A percentile compares a stretch with the other conserved stretches of the same genome.
Conservation (phyloP, 2,797 vertebrate species). For the Diplodus sargus region DNA sequence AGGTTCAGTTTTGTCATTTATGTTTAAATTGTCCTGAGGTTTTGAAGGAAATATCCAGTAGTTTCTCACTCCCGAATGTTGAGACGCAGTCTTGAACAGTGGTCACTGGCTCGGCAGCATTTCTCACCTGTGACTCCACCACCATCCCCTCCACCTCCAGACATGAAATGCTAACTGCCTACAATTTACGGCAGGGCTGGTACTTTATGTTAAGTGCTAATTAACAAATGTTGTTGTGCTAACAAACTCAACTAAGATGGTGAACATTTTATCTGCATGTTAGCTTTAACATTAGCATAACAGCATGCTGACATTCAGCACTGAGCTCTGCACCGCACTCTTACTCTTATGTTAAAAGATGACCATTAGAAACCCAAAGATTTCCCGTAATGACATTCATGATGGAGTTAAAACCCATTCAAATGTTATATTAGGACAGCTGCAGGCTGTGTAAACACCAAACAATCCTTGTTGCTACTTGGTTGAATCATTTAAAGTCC, state of each 20-base stretch:
- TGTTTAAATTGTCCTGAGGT: too few species aligned
- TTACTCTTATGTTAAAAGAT: constrained; percentile 9
- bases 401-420: constrained; percentile 9
- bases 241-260: background rate
- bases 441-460: constrained; percentile 21
- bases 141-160: too few species aligned
- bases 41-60: too few species aligned
- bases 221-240: background rate
- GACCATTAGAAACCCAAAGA: constrained; percentile 18
- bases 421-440: background rate
- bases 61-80: too few species aligned
- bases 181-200: too few species aligned
- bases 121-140: too few species aligned
- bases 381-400: background rate
- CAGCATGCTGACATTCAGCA: background rate
- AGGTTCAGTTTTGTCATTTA: too few species aligned
- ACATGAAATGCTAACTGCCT: too few species aligned
- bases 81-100: too few species aligned
- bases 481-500: constrained; percentile 31
- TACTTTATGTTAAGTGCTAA: too few species aligned
- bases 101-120: too few species aligned
- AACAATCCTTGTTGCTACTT: constrained; percentile 19
- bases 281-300: background rate
- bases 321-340: background rate
- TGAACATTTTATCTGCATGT: background rate